Evolutionary conservation across 2,888 invertebrate genomes (phyloP).

Genomic region (Oxyscelio sp.): DNA sequence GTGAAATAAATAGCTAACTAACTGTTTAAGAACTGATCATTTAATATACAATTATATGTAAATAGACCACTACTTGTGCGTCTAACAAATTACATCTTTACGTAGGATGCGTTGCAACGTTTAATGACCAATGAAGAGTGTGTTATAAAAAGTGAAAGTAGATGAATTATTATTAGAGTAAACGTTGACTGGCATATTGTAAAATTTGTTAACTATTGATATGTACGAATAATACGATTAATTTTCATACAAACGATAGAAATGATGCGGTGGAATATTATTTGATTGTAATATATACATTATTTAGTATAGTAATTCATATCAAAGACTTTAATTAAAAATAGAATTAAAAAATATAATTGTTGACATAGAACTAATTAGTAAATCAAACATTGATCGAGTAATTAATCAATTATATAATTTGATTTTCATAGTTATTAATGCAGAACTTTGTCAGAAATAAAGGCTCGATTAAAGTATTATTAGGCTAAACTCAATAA

Average conservation of each 20-base stretch:
- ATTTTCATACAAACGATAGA: not conserved
- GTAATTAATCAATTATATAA: no score
- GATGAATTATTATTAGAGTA: conserved; percentile 21
- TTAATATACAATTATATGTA: conserved; percentile 16
- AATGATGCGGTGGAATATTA: not conserved
- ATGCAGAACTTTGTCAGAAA: no score
- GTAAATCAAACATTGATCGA: no score
- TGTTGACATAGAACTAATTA: no score
- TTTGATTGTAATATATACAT: not conserved
- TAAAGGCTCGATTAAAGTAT: no score
- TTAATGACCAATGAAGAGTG: conserved; percentile 19
- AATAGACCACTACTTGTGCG: conserved; percentile 31
- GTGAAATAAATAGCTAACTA: no score
- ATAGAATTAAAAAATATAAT: no score
- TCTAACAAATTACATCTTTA: conserved; percentile 9
- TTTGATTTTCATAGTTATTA: no score
- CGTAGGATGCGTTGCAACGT: conserved; percentile 37
- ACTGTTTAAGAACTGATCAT: no score
- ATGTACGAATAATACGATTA: not conserved
- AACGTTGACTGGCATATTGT: conserved; percentile 22
- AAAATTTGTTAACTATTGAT: not conserved
- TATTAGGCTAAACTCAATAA: not conserved
- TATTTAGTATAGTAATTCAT: no score
- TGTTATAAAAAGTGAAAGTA: conserved; percentile 12
- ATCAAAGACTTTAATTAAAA: no score